Evolutionary conservation across 2,888 invertebrate species (phyloP), one percentile per base, ranked within the genome.

Genomic region (Drosophila stalkeri): DNA sequence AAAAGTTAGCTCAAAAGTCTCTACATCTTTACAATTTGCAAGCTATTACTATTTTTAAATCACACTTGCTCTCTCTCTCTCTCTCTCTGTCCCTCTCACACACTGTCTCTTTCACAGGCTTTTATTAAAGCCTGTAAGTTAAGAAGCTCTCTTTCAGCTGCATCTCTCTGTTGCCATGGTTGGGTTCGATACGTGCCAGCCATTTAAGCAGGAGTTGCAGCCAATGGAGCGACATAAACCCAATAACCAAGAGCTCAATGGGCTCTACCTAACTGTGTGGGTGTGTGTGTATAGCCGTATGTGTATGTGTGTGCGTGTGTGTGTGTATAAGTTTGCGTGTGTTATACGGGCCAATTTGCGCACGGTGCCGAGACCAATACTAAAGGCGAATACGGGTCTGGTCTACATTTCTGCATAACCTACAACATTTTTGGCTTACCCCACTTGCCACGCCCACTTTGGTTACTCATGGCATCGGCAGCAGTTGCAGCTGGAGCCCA

Each of bases 291-390:
- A 0, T 31, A 14, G 31, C 7, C 23, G 23, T 31, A 16, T 23
- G 27, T 23, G 27, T 11, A 3, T 44, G 27, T 11, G 6, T 44
- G 11, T 23, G 14, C 3, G 37, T 4, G 14, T 14, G 14, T 14
- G 11, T 33, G 14, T 35, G 35, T 23, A n/a, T 23, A 6, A 23
- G 12, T 7, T 2, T 20, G 57, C 3, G 39, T 49, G 31, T 54
- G 33, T 16, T 64, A 57, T 73, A 33, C 46, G 67, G 76, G 79
- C 61, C 60, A 76, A 75, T 76, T 76, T 68, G 44, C 20, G 46
- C 59, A 73, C 33, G 59, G 47, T 23, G 56, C 2, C 9, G 52
- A 57, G 27, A 11, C 49, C 60, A 61, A 46, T 39, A 62, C 37
- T 43, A 59, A 55, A 43, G 59, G 37, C 39, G 52, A 39, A 64